Base-by-base conservation (phyloP, 2,113 vertebrate genomes). In the Pseudorhombus dupliciocellatus region DNA sequence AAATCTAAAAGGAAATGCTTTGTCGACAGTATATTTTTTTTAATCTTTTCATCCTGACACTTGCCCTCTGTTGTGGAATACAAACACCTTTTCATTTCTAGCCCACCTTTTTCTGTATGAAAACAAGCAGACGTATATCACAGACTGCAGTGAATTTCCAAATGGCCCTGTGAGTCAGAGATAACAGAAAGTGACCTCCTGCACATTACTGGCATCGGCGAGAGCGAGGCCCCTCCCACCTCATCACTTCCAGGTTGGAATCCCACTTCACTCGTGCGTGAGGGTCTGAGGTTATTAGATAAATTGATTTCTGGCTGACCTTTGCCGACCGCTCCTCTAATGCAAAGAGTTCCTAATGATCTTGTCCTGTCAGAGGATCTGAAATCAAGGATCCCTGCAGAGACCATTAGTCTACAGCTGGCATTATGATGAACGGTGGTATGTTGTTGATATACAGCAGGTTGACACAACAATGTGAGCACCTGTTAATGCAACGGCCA, bases 291-390 rank as follows among this genome's bases (percentile, higher is more conserved):
- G 65, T 89, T 83, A 84, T 83, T 79, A 59, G 62, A 67, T 84
- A 78, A 89, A 91, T 90, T 85, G 90, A 90, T 90, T 90, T 79
- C 40, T 54, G 7, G 37, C 74, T 76, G 88, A 89, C 91, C 91
- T 90, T 87, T 86, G 16, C 59, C 56, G 66, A 44, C 70, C 62
- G 16, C 85, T 85, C 65, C 59, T 46, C 74, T 77, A 81, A 85
- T 69, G 77, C 75, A 86, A 77, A 86, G 86, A 83, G 70, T 84
- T 82, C 83, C 86, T 92, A 90, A 91, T 90, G 90, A 87, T 89
- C 77, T 68, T 59, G 58, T 87, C 86, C 89, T 93, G 92, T 93
- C 93, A 92, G 75, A 90, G 89, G 91, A 89, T 81, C 84, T 83
- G 88, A 84, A 91, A 88, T 83, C 84, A 79, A 63, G 63, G 31